These are phyloP conservation scores for Drosophila fulvimacula DNA, from an alignment of 2,888 invertebrate genomes.

Conservation along the genomic window DNA sequence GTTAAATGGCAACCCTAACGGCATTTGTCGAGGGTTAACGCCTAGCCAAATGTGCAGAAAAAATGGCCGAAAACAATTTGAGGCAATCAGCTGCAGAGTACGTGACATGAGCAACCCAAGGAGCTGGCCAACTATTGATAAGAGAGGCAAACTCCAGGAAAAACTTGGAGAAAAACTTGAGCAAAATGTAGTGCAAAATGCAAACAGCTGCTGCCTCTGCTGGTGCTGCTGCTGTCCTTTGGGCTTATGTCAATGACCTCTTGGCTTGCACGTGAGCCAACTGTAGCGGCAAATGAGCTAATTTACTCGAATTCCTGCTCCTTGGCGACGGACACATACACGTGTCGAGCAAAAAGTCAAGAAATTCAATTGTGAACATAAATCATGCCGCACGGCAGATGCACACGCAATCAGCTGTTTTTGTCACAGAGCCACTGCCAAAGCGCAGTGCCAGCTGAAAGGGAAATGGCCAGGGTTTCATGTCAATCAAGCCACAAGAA, in stretches of 20 bases:
- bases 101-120: slow-evolving; percentile 51
- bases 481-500: slow-evolving; percentile 72
- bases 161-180: slow-evolving; percentile 16
- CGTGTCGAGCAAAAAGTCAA: slow-evolving; percentile 69
- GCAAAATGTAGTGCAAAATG: slow-evolving; percentile 57
- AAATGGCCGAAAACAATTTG: slow-evolving; percentile 75
- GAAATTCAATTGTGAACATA: slow-evolving; percentile 76
- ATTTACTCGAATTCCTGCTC: slow-evolving; percentile 67
- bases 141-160: slow-evolving; percentile 10
- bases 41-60: slow-evolving; percentile 53
- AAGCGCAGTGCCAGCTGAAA: slow-evolving; percentile 8
- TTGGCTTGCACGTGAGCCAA: slow-evolving; percentile 74
- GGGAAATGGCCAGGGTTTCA: slow-evolving; percentile 17
- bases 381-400: slow-evolving; percentile 65
- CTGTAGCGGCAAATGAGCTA: slow-evolving; percentile 82
- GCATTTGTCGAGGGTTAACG: slow-evolving; percentile 43
- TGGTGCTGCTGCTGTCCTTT: slow-evolving; percentile 44
- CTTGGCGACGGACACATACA: slow-evolving; percentile 29
- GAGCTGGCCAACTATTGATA: slow-evolving; percentile 47
- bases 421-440: slow-evolving; percentile 53
- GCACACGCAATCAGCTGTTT: slow-evolving; percentile 74
- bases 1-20: slow-evolving; percentile 53
- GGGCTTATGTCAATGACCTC: slow-evolving; percentile 26
- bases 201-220: slow-evolving; percentile 65
- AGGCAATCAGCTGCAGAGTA: slow-evolving; percentile 71